These are phyloP conservation scores for Theristicus caerulescens DNA, from an alignment of 2,113 vertebrate species.

Conservation along the genomic window DNA sequence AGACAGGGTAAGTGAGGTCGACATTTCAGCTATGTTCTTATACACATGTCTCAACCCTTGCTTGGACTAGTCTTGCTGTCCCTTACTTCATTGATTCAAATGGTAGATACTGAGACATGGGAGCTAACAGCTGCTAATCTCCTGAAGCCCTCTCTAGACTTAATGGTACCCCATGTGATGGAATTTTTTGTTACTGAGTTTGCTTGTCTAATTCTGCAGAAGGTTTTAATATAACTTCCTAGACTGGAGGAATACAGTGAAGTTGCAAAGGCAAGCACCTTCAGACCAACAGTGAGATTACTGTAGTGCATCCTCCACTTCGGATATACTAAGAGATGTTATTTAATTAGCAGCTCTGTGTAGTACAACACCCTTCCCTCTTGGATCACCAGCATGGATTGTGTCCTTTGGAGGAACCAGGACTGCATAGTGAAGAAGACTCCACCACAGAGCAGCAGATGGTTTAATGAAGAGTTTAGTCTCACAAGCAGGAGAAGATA, in stretches of 20 bases:
- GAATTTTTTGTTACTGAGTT: neutral
- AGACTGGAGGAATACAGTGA: neutral
- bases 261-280: neutral
- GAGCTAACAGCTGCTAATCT: neutral
- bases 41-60: neutral
- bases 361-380: neutral
- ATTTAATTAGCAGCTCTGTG: neutral
- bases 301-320: neutral
- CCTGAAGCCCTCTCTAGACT: neutral
- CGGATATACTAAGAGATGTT: neutral
- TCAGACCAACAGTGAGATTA: neutral
- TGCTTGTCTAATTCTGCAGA: neutral
- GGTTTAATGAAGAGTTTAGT: neutral
- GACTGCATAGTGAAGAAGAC: neutral
- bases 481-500: neutral
- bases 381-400: neutral
- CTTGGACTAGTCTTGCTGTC: neutral
- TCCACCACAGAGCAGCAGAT: neutral
- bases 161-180: neutral
- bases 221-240: neutral
- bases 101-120: neutral
- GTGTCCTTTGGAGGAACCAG: neutral
- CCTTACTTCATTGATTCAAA: neutral
- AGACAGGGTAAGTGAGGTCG: neutral
- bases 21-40: neutral